phyloP scores from a whole-genome alignment of 2,113 vertebrate species.

The Ornithorhynchus anatinus region DNA sequence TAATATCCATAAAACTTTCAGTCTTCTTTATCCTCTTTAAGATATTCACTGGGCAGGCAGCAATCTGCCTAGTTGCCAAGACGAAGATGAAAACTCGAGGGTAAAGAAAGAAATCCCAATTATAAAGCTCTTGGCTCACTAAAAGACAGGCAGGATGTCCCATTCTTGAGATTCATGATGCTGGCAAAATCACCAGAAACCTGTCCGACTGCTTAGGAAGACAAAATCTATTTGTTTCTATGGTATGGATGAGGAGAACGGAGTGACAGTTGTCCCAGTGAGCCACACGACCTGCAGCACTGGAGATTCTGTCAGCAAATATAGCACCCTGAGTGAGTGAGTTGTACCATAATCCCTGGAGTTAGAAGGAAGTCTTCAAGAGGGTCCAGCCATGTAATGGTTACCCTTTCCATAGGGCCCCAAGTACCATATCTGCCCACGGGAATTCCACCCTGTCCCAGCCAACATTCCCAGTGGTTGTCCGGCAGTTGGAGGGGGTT shows the following conservation, averaged over 20 bases:
- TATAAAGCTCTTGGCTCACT: constrained; percentile 1
- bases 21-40: background rate
- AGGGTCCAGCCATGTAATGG: too few relatives aligned
- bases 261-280: background rate
- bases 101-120: background rate
- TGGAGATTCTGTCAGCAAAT: too few relatives aligned
- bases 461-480: too few relatives aligned
- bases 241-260: background rate
- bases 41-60: background rate
- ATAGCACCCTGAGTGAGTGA: too few relatives aligned
- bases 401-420: too few relatives aligned
- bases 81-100: background rate
- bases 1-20: background rate
- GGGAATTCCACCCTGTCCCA: too few relatives aligned
- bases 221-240: background rate
- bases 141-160: background rate
- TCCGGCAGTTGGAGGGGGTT: too few relatives aligned
- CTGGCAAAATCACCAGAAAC: background rate
- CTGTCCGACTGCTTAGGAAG: background rate
- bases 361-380: too few relatives aligned
- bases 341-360: too few relatives aligned
- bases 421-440: too few relatives aligned
- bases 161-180: background rate
- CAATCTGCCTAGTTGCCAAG: background rate
- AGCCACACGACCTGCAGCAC: too few relatives aligned